Evolutionary conservation across 2,113 vertebrate species (phyloP), one percentile per base, ranked within the genome.

Genomic region (Neogale vison): DNA sequence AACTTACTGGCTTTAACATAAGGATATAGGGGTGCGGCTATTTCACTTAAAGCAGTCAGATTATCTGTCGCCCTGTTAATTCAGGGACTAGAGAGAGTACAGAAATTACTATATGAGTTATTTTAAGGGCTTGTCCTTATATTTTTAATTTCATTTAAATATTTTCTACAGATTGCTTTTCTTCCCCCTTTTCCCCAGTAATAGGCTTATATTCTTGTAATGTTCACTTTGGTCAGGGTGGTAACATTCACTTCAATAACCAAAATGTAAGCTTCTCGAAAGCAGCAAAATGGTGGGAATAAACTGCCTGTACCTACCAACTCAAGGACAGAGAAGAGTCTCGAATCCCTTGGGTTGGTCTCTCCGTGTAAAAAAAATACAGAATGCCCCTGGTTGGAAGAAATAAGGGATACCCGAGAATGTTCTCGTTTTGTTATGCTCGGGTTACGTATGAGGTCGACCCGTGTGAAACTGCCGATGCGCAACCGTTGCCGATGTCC

Each of bases 111-210:
- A 10, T 81, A 71, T 17, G 65, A 4, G 89, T 96, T 76, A 34
- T 90, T 94, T 92, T 84, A 82, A 95, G 93, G 87, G 21, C 77
- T 92, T 95, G 59, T 88, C 86, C 69, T 90, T 95, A 31, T 59
- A 12, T 94, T 95, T 96, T 61, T 91, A 50, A 93, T 95, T 90
- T 91, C 74, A 57, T 50, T 95, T 74, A 74, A 80, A 47, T 72
- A 79, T 88, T 96, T 91, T 84, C 69, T 55, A 4, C 39, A 17
- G 34, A 77, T 72, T 91, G 47, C n/a, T 93, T 94, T 90, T 72
- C 55, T 85, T 42, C 17, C 45, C 45, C 59, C 74, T 42, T 81
- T 26, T 17, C 71, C 52, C 57, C 34, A 42, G n/a, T 52, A 95
- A n/a, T 13, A 96, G 47, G 23, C 57, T 91, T 83, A 52, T 93